Conservation (phyloP, 2,113 vertebrate genomes). For the Oreotrochilus melanogaster region DNA sequence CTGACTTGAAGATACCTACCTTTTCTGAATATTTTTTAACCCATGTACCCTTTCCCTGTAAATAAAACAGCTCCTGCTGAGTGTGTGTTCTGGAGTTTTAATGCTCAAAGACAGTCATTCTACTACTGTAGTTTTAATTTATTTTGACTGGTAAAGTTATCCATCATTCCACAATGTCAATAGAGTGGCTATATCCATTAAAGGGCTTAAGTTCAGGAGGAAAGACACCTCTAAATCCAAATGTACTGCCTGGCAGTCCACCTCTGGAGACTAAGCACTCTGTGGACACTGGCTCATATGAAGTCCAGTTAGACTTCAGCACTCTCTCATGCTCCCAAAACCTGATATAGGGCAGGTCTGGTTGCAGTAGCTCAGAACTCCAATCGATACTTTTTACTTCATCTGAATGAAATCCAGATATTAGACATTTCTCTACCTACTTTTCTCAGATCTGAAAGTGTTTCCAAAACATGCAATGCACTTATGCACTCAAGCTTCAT, state of each 20-base stretch:
- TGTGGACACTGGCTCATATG: background rate
- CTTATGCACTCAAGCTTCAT: background rate
- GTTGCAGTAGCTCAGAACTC: background rate
- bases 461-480: background rate
- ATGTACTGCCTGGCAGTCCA: background rate
- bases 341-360: background rate
- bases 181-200: background rate
- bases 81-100: background rate
- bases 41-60: background rate
- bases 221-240: background rate
- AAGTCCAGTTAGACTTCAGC: background rate
- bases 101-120: fast-evolving
- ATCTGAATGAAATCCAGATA: background rate
- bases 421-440: background rate
- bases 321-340: background rate
- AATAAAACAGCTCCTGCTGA: background rate
- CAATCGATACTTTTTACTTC: background rate
- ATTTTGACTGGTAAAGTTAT: background rate
- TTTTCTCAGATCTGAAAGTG: background rate
- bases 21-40: constrained; percentile 36
- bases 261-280: background rate
- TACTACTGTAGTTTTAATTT: background rate
- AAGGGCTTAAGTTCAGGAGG: background rate
- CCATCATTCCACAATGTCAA: background rate
- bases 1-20: constrained; percentile 8